phyloP scores from a whole-genome alignment of 2,113 vertebrate genomes.

The Eupsittula cactorum region DNA sequence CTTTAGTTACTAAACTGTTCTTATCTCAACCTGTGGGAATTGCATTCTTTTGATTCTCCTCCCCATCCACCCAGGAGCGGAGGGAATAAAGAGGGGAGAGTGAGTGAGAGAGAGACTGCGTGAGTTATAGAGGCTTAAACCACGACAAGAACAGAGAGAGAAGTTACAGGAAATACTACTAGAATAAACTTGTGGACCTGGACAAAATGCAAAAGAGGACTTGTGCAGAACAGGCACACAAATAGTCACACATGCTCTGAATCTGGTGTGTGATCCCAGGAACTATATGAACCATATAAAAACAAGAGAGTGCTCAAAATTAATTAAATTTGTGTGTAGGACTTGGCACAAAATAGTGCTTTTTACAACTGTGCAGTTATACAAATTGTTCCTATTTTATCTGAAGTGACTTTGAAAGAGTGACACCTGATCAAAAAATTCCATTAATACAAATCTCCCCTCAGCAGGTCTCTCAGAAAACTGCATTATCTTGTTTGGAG shows the following conservation, averaged over 20 bases:
- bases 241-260: background rate
- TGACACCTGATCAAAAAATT: background rate
- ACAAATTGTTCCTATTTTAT: background rate
- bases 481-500: background rate
- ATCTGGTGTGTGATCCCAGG: background rate
- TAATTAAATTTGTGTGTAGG: background rate
- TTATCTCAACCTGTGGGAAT: too few relatives aligned
- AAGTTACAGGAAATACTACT: background rate
- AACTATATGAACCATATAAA: background rate
- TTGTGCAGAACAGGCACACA: background rate
- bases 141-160: background rate
- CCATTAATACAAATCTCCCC: background rate
- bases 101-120: too few relatives aligned
- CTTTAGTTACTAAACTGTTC: too few relatives aligned
- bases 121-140: too few relatives aligned
- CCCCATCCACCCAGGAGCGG: too few relatives aligned
- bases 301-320: background rate
- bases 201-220: background rate
- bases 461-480: background rate
- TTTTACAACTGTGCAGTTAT: background rate
- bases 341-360: background rate
- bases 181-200: background rate
- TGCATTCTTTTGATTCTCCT: too few relatives aligned
- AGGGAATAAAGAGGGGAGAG: too few relatives aligned
- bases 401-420: background rate